Evolutionary conservation across 2,113 vertebrate genomes (phyloP), one percentile per base, ranked within the genome.

Genomic region (Eptesicus fuscus): DNA sequence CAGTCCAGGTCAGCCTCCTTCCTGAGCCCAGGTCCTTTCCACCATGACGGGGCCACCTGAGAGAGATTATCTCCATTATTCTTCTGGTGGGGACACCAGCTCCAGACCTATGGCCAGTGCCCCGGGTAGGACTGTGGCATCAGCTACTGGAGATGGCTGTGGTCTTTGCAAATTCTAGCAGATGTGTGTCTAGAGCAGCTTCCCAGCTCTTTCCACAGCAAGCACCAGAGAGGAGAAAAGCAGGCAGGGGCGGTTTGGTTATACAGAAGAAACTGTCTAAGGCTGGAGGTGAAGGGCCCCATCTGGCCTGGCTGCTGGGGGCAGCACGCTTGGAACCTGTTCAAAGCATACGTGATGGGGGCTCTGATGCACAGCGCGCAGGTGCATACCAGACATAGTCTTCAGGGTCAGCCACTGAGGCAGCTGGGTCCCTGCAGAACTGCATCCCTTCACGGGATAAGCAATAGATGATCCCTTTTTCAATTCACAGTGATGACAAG

Each of bases 71-170:
- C 49, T 40, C 2, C 35, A 22, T 37, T 4, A 10, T n/a, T 56
- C 37, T 67, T 17, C 16, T 18, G 40, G 28, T 5, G 11, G 23
- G 56, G 69, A 3, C 10, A 53, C 0, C 7, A 73, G 47, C 7
- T 32, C 7, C 16, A 4, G n/a, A 18, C 14, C 70, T 56, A 14
- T 49, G 65, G 51, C 35, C 1, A 25, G 53, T 25, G 18, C 4
- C 13, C 10, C 12, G 0, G 47, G 4, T 1, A 18, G 77, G 28
- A 9, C 16, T 0, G 0, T 17, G 32, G 53, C 11, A 63, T 23
- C 40, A 25, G 25, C 44, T 7, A 1, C 30, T 30, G 35, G 7
- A 28, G 42, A 49, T 35, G 51, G 40, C 73, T 17, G 4, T 12
- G 22, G 59, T 59, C 51, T 77, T 63, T 32, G 77, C 83, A 65